Evolutionary conservation across 1,140 invertebrate genomes (phyloP).

Genomic region (Ips typographus): DNA sequence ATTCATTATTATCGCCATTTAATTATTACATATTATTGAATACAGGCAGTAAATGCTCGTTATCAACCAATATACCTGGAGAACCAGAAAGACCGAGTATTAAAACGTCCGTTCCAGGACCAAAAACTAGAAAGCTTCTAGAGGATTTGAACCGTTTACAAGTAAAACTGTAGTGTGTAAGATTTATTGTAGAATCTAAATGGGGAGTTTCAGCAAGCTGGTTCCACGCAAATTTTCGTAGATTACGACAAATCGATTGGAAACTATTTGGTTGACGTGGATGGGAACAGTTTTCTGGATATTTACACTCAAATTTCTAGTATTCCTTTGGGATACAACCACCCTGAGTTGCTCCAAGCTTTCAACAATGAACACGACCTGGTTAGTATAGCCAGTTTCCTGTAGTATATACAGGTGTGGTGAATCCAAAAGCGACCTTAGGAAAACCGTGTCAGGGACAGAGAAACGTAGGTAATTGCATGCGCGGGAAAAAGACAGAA

Average conservation of each 20-base stretch:
- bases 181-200: not conserved
- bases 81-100: slow-evolving; percentile 68
- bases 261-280: slow-evolving; percentile 95
- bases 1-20: too few species aligned
- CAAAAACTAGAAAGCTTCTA: slow-evolving; percentile 63
- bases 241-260: slow-evolving; percentile 93
- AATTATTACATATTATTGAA: too few species aligned
- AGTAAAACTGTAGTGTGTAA: slow-evolving; percentile 27
- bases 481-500: too few species aligned
- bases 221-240: slow-evolving; percentile 83
- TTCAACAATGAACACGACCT: slow-evolving; percentile 76
- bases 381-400: slow-evolving; percentile 55
- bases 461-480: too few species aligned
- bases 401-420: too few species aligned
- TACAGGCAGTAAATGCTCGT: too few species aligned
- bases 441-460: too few species aligned
- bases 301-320: slow-evolving; percentile 97
- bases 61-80: slow-evolving; percentile 19
- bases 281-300: slow-evolving; percentile 90
- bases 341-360: slow-evolving; percentile 80
- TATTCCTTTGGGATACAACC: slow-evolving; percentile 94
- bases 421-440: too few species aligned
- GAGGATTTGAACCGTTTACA: slow-evolving; percentile 60
- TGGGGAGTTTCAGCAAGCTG: slow-evolving; percentile 36
- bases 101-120: slow-evolving; percentile 70